Conservation (phyloP, 2,888 invertebrate species). For the Pyrochroa serraticornis region DNA sequence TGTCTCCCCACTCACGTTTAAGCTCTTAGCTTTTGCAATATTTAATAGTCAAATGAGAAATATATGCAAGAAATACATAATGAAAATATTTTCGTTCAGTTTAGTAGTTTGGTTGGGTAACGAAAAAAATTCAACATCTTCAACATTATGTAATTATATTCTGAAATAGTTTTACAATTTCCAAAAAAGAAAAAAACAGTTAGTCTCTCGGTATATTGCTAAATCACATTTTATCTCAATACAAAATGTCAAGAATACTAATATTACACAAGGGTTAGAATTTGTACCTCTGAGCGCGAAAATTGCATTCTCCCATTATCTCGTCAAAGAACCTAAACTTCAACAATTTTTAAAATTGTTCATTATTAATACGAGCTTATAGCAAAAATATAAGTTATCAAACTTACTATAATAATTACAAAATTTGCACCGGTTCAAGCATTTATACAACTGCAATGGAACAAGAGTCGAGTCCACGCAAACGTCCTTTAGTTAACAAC, state of each 20-base stretch:
- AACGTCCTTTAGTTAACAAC: background rate
- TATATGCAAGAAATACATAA: too few species aligned
- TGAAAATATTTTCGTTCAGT: too few species aligned
- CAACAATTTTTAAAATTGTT: too few species aligned
- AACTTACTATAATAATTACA: slow-evolving; percentile 22
- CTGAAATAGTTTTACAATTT: too few species aligned
- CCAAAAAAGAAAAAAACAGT: background rate
- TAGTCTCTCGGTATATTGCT: slow-evolving; percentile 15
- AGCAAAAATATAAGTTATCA: slow-evolving; percentile 37
- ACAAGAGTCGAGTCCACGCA: slow-evolving; percentile 15
- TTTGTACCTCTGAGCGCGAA: slow-evolving; percentile 13
- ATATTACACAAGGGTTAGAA: slow-evolving; percentile 8
- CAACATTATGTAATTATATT: too few species aligned
- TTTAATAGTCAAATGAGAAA: too few species aligned
- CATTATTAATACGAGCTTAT: slow-evolving; percentile 28
- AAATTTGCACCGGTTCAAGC: slow-evolving; percentile 25
- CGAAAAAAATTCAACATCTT: too few species aligned
- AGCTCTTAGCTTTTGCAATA: too few species aligned
- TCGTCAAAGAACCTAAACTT: too few species aligned
- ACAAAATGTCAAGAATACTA: slow-evolving; percentile 16
- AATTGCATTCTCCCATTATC: too few species aligned
- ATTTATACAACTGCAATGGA: slow-evolving; percentile 23
- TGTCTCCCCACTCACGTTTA: too few species aligned
- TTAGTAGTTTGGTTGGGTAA: too few species aligned
- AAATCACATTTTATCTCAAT: slow-evolving; percentile 21